Conservation (phyloP, 2,888 invertebrate species). For the Caradrina clavipalpis region DNA sequence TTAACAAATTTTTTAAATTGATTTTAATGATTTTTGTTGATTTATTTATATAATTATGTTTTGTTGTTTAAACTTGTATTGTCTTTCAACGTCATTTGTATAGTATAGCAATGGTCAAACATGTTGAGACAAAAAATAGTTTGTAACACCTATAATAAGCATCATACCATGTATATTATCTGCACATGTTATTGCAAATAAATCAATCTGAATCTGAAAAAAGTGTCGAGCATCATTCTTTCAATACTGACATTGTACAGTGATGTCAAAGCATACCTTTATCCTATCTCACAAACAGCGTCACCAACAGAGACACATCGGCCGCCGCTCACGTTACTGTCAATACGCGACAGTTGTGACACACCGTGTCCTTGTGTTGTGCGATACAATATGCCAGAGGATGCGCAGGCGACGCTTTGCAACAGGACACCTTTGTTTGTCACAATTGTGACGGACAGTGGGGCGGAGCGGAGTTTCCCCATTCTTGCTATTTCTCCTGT, state of each 20-base stretch:
- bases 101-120: no score
- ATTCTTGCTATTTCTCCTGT: not conserved
- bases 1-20: no score
- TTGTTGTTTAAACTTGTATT: no score
- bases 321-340: conserved; percentile 31
- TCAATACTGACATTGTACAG: not conserved
- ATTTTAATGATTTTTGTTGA: no score
- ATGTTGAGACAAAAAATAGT: no score
- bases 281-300: not conserved
- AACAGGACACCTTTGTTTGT: conserved; percentile 68
- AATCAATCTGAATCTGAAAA: no score
- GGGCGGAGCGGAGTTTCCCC: conserved; percentile 20
- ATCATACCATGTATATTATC: no score
- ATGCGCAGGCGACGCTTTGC: conserved; percentile 38
- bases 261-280: not conserved
- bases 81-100: no score
- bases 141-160: no score
- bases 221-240: no score
- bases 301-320: not conserved
- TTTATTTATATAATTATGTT: no score
- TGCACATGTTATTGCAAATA: no score
- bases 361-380: conserved; percentile 3
- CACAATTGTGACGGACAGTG: conserved; percentile 20
- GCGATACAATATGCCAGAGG: conserved; percentile 1
- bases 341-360: conserved; percentile 42